Evolutionary conservation across 1,140 invertebrate genomes (phyloP).

Genomic region (Parasteatoda tepidariorum): DNA sequence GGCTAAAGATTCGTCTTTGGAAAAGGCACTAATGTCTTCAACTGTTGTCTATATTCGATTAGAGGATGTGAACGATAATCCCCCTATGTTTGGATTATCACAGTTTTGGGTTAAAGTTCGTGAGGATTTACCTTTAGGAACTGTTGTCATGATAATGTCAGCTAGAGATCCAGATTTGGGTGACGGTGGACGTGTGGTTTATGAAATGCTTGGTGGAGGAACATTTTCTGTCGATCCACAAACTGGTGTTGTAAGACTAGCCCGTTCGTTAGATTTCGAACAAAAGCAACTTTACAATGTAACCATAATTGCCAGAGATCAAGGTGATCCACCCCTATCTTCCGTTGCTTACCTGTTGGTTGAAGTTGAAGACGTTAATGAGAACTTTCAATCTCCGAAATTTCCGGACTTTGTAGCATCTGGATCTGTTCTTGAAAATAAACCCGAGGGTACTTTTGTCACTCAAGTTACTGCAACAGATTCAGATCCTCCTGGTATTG

Average conservation of each 20-base stretch:
- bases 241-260: slow-evolving; percentile 59
- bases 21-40: slow-evolving; percentile 76
- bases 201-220: slow-evolving; percentile 66
- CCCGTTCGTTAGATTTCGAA: slow-evolving; percentile 71
- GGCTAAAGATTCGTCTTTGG: slow-evolving; percentile 77
- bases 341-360: slow-evolving; percentile 58
- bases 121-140: slow-evolving; percentile 90
- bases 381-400: slow-evolving; percentile 77
- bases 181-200: slow-evolving; percentile 78
- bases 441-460: slow-evolving; percentile 79
- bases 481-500: slow-evolving; percentile 78
- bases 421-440: slow-evolving; percentile 78
- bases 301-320: slow-evolving; percentile 61
- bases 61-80: slow-evolving; percentile 92
- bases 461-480: slow-evolving; percentile 83
- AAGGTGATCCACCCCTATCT: slow-evolving; percentile 59
- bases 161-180: slow-evolving; percentile 90
- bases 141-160: slow-evolving; percentile 84
- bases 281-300: slow-evolving; percentile 63
- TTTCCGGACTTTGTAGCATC: slow-evolving; percentile 84
- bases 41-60: slow-evolving; percentile 81
- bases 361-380: slow-evolving; percentile 64
- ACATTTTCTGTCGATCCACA: slow-evolving; percentile 59
- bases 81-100: slow-evolving; percentile 77
- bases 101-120: slow-evolving; percentile 82